These are phyloP conservation scores for Lepidurus apus DNA, from an alignment of 1,140 invertebrate species.

Conservation along the genomic window DNA sequence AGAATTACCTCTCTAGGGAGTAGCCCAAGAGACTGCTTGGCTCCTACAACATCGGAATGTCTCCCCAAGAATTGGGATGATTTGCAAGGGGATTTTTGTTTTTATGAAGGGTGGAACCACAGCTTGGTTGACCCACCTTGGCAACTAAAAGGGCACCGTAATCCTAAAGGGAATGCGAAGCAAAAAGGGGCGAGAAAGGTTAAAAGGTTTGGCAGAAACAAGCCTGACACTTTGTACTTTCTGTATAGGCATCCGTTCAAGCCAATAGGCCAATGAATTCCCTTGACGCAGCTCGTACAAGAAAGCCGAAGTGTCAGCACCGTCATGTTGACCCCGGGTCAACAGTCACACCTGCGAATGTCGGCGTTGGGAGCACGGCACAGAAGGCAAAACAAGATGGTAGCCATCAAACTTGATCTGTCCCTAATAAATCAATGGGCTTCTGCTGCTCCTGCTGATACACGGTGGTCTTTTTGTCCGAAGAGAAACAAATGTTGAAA, in stretches of 20 bases:
- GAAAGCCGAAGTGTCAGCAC: conserved; percentile 17
- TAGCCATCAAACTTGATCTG: background rate
- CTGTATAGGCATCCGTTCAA: conserved; percentile 12
- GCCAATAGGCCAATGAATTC: conserved; percentile 14
- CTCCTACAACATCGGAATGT: background rate
- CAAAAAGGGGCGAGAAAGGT: conserved; percentile 14
- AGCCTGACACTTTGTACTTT: background rate
- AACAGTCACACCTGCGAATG: conserved; percentile 8
- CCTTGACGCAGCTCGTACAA: background rate
- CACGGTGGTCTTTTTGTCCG: background rate
- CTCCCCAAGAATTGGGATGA: background rate
- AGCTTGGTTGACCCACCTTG: background rate
- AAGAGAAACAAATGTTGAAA: conserved; percentile 11
- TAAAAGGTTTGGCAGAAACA: conserved; percentile 16
- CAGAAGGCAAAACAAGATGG: background rate
- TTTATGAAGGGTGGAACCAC: background rate
- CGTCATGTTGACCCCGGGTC: background rate
- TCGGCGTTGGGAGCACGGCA: background rate
- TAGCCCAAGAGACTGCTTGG: conserved; percentile 3
- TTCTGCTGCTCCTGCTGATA: background rate
- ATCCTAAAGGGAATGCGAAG: conserved; percentile 4
- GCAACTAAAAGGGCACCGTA: conserved; percentile 21
- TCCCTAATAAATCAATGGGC: background rate
- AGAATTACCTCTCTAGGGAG: background rate
- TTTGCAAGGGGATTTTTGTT: background rate